Percentiles rank a stretch among this genome's conserved stretches.
phyloP scores from a whole-genome alignment of 1,140 invertebrate genomes.

The Cylas formicarius region DNA sequence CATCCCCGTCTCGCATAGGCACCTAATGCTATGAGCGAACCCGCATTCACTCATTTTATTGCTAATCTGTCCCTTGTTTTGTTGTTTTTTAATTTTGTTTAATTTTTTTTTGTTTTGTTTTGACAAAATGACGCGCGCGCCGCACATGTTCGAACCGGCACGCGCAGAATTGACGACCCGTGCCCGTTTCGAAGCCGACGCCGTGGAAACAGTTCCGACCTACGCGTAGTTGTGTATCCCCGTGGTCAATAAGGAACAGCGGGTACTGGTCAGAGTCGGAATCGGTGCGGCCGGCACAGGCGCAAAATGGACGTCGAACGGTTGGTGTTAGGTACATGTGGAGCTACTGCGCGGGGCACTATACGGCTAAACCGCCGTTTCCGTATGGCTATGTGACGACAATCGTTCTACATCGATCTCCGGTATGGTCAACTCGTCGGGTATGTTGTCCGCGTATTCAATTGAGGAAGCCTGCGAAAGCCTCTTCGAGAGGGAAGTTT shows the following conservation, averaged over 20 bases:
- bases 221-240: conserved; percentile 5
- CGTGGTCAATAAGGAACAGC: conserved; percentile 1
- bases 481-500: conserved; percentile 81
- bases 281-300: not conserved
- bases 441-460: conserved; percentile 83
- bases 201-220: no score
- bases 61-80: no score
- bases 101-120: no score
- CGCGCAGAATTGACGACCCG: no score
- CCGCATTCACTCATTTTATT: conserved; percentile 13
- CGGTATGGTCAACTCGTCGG: conserved; percentile 77
- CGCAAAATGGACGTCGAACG: not conserved
- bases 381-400: conserved; percentile 85
- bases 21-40: conserved; percentile 12
- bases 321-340: conserved; percentile 17
- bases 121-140: no score
- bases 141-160: no score
- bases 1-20: conserved; percentile 19
- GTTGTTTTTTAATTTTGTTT: no score
- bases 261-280: conserved; percentile 2
- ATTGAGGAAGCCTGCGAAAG: conserved; percentile 85
- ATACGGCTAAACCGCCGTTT: conserved; percentile 75
- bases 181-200: conserved; percentile 9
- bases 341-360: conserved; percentile 20
- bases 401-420: conserved; percentile 86